Evolutionary conservation across 2,113 vertebrate species (phyloP), one percentile per base, ranked within the genome.

Genomic region (Mesoclemmys tuberculata): DNA sequence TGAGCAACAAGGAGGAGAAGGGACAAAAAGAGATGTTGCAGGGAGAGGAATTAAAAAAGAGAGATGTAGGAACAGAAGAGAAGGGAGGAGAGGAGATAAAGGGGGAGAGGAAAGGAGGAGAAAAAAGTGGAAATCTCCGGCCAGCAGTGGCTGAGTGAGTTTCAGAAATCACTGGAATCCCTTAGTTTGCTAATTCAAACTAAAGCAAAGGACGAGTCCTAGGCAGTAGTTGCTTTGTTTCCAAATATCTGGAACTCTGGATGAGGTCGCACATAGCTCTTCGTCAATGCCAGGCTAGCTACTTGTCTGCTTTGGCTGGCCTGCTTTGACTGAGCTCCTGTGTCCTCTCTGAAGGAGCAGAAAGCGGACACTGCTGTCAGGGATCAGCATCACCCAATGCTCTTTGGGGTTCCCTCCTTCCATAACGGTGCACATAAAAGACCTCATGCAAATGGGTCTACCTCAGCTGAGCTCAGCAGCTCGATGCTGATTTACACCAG

Each of bases 131-230:
- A 89, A 94, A 91, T 14, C 84, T 10, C 31, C 9, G 12, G 41
- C 44, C 48, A 55, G 8, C 35, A 58, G 5, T 87, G 54, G 84
- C 79, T 84, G 64, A 90, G 52, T 21, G 80, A 78, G 78, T 64
- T 64, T 93, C 90, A 90, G 79, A 91, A 94, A 88, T 74, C 64
- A 82, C 89, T 93, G 83, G 85, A 92, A 88, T 80, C 56, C 6
- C 1, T 94, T 61, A 14, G 48, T 82, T 89, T 84, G 56, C 89
- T 94, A 46, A 86, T 90, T 82, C 41, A 2, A 94, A 85, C 24
- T 49, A 78, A 91, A 95, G 87, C 81, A 81, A 93, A 75, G 92
- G 87, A 79, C 91, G 83, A 78, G 94, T 97, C 96, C 95, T 96
- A 92, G 95, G 93, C 89, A 93, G 95, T 29, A 27, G 46, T 48